These are phyloP conservation scores for Eilema caniola DNA, from an alignment of 2,888 invertebrate genomes.

Conservation along the genomic window DNA sequence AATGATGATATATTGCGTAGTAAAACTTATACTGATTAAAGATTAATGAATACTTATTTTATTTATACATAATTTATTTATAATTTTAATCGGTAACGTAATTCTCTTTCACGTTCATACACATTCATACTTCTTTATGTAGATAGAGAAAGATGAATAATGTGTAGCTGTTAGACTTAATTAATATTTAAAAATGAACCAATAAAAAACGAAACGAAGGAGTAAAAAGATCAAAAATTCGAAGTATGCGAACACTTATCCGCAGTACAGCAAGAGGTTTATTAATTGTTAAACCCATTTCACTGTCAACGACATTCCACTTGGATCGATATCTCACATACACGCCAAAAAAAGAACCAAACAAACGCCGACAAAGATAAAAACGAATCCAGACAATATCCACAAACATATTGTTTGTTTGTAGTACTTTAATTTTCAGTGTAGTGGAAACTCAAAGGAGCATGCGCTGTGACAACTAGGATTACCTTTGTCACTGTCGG, in stretches of 20 bases:
- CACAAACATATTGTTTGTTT: slow-evolving; percentile 74
- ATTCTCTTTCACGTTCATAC: too few relatives aligned
- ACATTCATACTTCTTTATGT: background rate
- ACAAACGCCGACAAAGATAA: slow-evolving; percentile 78
- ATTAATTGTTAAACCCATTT: slow-evolving; percentile 85
- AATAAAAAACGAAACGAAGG: slow-evolving; percentile 28
- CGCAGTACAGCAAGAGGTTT: slow-evolving; percentile 74
- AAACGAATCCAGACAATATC: slow-evolving; percentile 73
- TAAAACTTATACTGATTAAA: too few relatives aligned
- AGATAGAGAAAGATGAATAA: too few relatives aligned
- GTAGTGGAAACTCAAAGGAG: slow-evolving; percentile 83
- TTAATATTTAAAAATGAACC: slow-evolving; percentile 14
- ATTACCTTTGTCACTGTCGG: slow-evolving; percentile 71
- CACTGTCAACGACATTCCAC: slow-evolving; percentile 83
- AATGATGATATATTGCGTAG: too few relatives aligned
- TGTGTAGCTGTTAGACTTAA: background rate
- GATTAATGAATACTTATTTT: too few relatives aligned
- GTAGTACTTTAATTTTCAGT: slow-evolving; percentile 83
- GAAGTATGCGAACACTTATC: slow-evolving; percentile 70
- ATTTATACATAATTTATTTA: too few relatives aligned
- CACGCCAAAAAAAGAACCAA: slow-evolving; percentile 68
- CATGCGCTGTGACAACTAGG: slow-evolving; percentile 76
- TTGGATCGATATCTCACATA: slow-evolving; percentile 77
- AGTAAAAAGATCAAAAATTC: slow-evolving; percentile 60
- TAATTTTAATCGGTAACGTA: background rate